These are phyloP conservation scores for Plectus sambesii DNA, from an alignment of 1,140 invertebrate species.

Conservation along the genomic window DNA sequence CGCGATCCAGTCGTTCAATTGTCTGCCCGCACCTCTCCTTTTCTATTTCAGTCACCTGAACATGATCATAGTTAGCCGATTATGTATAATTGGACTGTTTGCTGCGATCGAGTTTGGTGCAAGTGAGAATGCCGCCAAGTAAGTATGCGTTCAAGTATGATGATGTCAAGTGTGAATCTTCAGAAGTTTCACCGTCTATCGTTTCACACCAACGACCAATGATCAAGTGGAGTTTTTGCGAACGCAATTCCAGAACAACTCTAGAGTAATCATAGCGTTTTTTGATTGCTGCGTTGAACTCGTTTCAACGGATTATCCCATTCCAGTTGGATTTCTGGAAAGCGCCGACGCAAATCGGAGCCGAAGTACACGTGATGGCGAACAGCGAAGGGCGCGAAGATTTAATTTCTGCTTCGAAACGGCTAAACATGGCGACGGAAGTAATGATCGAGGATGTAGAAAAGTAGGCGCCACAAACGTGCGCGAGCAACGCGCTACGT, in stretches of 20 bases:
- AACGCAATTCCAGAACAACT: conserved; percentile 15
- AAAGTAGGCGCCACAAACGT: conserved; percentile 16
- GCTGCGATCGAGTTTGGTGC: too few relatives aligned
- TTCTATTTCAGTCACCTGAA: too few relatives aligned
- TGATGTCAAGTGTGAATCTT: too few relatives aligned
- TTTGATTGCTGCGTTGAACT: neutral
- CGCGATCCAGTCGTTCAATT: too few relatives aligned
- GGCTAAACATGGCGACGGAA: conserved; percentile 25
- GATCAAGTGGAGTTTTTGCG: conserved; percentile 20
- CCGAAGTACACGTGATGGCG: conserved; percentile 29
- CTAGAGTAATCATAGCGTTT: conserved; percentile 12
- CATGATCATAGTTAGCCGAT: too few relatives aligned
- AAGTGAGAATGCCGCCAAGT: too few relatives aligned
- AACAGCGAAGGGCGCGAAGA: conserved; percentile 3
- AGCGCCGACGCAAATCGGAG: conserved; percentile 28
- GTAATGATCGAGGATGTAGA: conserved; percentile 44
- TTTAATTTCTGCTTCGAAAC: conserved; percentile 19
- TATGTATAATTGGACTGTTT: too few relatives aligned
- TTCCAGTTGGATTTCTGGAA: conserved; percentile 35
- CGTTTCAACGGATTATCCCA: neutral
- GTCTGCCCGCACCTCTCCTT: too few relatives aligned
- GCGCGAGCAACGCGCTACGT: neutral
- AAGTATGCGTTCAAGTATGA: too few relatives aligned
- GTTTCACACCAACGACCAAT: conserved; percentile 11
- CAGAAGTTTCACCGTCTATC: conserved; percentile 22